Percentiles rank a stretch among this genome's conserved stretches.
These are phyloP conservation scores for Aphrocallistes beatrix DNA, from an alignment of 37 sponge, comb jelly and placozoan genomes.

Conservation along the genomic window DNA sequence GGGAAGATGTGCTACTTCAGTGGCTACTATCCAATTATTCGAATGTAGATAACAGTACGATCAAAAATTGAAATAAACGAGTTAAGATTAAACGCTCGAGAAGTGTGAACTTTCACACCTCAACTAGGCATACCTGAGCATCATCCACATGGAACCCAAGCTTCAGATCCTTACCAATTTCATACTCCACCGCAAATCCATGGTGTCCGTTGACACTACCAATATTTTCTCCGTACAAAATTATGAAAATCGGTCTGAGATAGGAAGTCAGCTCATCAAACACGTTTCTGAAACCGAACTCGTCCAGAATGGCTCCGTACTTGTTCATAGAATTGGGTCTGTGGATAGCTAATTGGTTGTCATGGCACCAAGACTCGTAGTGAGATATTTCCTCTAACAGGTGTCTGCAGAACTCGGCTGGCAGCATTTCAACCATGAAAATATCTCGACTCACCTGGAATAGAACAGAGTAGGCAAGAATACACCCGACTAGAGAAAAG, in stretches of 20 bases:
- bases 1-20: too few species aligned
- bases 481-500: too few species aligned
- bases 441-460: not conserved
- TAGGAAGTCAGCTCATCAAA: not conserved
- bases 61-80: too few species aligned
- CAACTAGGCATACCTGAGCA: conserved; percentile 18
- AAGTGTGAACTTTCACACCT: too few species aligned
- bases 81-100: too few species aligned
- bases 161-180: conserved; percentile 24
- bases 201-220: conserved; percentile 4
- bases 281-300: conserved; percentile 20
- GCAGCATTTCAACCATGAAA: conserved; percentile 15
- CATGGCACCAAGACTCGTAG: conserved; percentile 22
- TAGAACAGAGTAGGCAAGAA: not conserved
- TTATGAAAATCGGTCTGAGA: not conserved
- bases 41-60: too few species aligned
- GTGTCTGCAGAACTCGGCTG: not conserved
- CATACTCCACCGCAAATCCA: conserved; percentile 31
- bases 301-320: conserved; percentile 26
- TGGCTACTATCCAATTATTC: too few species aligned
- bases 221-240: not conserved
- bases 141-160: conserved; percentile 32
- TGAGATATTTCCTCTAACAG: conserved; percentile 20
- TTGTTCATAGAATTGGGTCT: conserved; percentile 29
- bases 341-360: conserved; percentile 10